These are phyloP conservation scores for Andrena minutula DNA, from an alignment of 2,888 invertebrate species.

Conservation along the genomic window DNA sequence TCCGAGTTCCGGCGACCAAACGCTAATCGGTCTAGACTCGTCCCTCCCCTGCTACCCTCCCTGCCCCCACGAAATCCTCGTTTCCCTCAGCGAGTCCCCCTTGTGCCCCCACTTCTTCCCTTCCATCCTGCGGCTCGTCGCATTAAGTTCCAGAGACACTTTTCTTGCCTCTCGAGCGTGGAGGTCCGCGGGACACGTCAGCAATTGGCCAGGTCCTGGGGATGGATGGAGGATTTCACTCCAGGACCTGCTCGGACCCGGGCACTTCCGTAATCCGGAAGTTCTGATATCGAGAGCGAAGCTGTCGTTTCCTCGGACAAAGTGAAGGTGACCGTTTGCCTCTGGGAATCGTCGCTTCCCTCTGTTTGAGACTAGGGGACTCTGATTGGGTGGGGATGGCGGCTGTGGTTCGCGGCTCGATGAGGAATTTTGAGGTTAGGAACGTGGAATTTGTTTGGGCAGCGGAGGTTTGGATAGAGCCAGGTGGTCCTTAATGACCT, in stretches of 20 bases:
- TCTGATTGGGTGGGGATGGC: too few species aligned
- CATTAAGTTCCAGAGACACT: slow-evolving; percentile 37
- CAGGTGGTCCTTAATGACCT: too few species aligned
- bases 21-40: slow-evolving; percentile 82
- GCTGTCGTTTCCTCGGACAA: slow-evolving; percentile 19
- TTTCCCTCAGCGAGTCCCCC: slow-evolving; percentile 40
- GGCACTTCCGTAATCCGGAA: slow-evolving; percentile 44
- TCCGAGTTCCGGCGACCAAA: slow-evolving; percentile 78
- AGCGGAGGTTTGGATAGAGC: too few species aligned
- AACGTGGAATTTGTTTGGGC: too few species aligned
- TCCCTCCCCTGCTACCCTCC: slow-evolving; percentile 45
- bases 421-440: too few species aligned
- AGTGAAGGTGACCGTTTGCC: slow-evolving; percentile 36
- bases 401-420: too few species aligned
- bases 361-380: neutral
- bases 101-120: neutral
- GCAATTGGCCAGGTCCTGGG: slow-evolving; percentile 49
- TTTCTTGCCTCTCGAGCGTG: slow-evolving; percentile 61
- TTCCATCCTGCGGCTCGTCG: neutral
- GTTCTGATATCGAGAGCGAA: slow-evolving; percentile 42
- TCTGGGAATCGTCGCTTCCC: neutral
- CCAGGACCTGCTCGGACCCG: slow-evolving; percentile 34
- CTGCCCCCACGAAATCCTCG: slow-evolving; percentile 58
- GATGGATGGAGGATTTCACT: slow-evolving; percentile 66
- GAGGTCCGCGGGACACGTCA: slow-evolving; percentile 62